Base-by-base conservation (phyloP, 1,140 invertebrate genomes). In the Diuraphis noxia region DNA sequence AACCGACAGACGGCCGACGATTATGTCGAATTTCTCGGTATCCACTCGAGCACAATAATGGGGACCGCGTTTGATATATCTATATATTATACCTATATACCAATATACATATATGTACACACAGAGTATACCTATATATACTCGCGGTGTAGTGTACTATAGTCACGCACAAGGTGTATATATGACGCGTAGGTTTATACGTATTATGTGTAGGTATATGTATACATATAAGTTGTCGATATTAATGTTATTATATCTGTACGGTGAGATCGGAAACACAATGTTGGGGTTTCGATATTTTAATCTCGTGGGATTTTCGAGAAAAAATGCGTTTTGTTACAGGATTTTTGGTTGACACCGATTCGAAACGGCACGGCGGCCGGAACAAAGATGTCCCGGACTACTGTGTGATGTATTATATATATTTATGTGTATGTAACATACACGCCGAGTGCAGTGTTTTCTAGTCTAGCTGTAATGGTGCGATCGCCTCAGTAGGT, bases 21-120 rank as follows among this genome's bases (percentile, higher is more conserved):
- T 91, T 91, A 91, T 82, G 89, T 91, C 89, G 89, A 91, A 91
- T 79, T 91, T 91, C 77, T 91, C n/a, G 89, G 89, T 91, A 89
- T 36, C 38, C 89, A 36, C 88, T 41, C 63, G n/a, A 19, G 36
- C 49, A 40, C 87, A 63, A 63, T 63, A 63, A 63, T 63, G 56
- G 56, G 56, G 30, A 30, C 56, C 56, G 13, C 56, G 30, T 63
- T 63, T 63, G 56, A 56, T 56, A 56, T 30, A n/a, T n/a, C n/a
- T n/a, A n/a, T n/a, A n/a, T n/a, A n/a, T n/a, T n/a, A 25, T 49
- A 43, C 43, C 43, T 21, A 52, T 52, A 25, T 25, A 52, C 8
- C 23, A 0, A 9, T 25, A 52, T 52, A 56, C 21, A 56, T 23
- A 1, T 30, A 30, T 56, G 10, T 63, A n/a, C 0, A 4, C 3